Evolutionary conservation across 2,888 invertebrate genomes (phyloP), one percentile per base, ranked within the genome.

Genomic region (Ptycholaimellus sp.): DNA sequence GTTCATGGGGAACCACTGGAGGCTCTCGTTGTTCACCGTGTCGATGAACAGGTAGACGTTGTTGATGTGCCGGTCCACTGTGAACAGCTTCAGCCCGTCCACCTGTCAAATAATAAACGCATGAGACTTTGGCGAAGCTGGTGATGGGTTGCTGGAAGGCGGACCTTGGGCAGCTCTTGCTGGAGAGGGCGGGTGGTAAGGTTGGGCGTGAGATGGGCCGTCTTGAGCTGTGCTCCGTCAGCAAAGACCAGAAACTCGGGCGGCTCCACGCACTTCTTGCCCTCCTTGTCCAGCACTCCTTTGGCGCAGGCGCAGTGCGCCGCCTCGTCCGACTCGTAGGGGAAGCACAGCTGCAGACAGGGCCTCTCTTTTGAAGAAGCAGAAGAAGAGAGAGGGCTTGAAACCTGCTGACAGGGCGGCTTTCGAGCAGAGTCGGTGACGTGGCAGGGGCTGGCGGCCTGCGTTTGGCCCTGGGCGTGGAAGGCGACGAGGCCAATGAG

Each of bases 341-440:
- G 78, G 61, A 93, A 93, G 59, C 96, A 96, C 0, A 96, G 67
- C 54, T 96, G 93, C 34, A 81, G 76, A 57, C 93, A 96, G 14
- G 56, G 55, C 36, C 52, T n/a, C n/a, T n/a, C n/a, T n/a, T n/a
- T n/a, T n/a, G n/a, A n/a, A n/a, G n/a, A n/a, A n/a, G n/a, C n/a
- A n/a, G n/a, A n/a, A n/a, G 32, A 11, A 6, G 6, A 7, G n/a
- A 17, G 7, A 6, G 14, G 16, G 16, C 30, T 6, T n/a, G n/a
- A 30, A 30, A 7, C 30, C 6, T 9, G 6, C 6, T 9, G n/a
- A 30, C n/a, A 9, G 16, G 30, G n/a, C 6, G 17, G 30, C 6
- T 52, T 52, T 13, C 51, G 36, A 22, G 55, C 41, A 33, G 53
- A 55, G 42, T 56, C 56, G 6, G 53, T 53, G 37, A 53, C 48